These are phyloP conservation scores for Litocranius walleri DNA, from an alignment of 2,113 vertebrate genomes.

Conservation along the genomic window DNA sequence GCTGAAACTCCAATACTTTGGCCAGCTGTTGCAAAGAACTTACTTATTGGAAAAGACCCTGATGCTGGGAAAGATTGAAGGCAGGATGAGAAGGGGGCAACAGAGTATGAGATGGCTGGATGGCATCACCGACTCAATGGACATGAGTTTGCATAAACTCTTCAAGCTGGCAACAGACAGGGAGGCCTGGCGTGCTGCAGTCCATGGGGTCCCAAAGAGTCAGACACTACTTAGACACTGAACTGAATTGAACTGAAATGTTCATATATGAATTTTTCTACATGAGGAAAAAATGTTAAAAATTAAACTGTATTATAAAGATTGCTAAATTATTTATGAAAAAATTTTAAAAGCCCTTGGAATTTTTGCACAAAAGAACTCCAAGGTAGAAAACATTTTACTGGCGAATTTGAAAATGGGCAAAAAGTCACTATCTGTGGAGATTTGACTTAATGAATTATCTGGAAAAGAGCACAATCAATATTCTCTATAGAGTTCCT, in stretches of 20 bases:
- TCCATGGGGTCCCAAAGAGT: not conserved
- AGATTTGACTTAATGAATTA: not conserved
- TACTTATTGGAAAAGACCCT: not conserved
- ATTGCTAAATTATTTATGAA: not conserved
- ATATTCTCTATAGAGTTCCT: not conserved
- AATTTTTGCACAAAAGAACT: not conserved
- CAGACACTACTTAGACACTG: accelerated
- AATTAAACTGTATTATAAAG: not conserved
- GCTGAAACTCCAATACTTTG: not conserved
- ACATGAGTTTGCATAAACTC: not conserved
- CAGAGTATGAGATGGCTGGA: not conserved
- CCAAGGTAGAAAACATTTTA: not conserved
- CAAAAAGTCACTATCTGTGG: not conserved
- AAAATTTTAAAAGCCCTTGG: not conserved
- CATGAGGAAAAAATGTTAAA: not conserved
- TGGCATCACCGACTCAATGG: not conserved
- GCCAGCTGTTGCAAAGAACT: not conserved
- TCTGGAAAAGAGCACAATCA: not conserved
- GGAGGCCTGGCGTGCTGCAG: not conserved
- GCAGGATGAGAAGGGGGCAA: not conserved
- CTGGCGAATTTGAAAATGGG: not conserved
- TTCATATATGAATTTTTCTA: not conserved
- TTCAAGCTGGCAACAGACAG: not conserved
- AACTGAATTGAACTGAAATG: not conserved
- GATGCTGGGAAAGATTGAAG: not conserved